Percentiles rank a stretch among this genome's conserved stretches.
These are phyloP conservation scores for Diadumene lineata DNA, from an alignment of 92 coral and sea anemone genomes.

Conservation along the genomic window DNA sequence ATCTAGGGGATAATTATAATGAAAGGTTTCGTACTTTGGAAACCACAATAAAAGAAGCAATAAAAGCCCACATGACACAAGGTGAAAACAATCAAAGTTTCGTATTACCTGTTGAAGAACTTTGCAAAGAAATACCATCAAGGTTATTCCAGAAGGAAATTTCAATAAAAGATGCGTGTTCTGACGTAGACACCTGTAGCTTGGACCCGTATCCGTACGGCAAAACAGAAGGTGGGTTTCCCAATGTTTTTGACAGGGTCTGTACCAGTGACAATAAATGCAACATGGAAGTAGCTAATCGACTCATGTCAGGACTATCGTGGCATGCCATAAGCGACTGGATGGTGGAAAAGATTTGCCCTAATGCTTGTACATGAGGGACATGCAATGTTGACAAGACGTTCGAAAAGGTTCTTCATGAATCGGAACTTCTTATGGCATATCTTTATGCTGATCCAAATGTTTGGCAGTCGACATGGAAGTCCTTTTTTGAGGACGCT, in stretches of 20 bases:
- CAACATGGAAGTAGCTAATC: conserved; percentile 36
- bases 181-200: neutral
- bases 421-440: neutral
- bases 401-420: conserved; percentile 7
- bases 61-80: neutral
- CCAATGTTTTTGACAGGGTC: no score
- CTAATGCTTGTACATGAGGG: neutral
- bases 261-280: conserved; percentile 42
- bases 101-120: neutral
- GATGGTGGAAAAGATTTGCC: conserved; percentile 6
- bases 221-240: neutral
- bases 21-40: no score
- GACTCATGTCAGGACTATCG: conserved; percentile 44
- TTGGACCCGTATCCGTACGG: neutral
- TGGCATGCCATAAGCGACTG: conserved; percentile 40
- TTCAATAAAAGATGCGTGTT: neutral
- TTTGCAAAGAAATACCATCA: neutral
- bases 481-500: neutral
- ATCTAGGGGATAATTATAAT: no score
- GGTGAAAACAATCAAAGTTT: neutral
- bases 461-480: neutral
- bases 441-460: neutral
- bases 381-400: neutral
- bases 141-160: neutral
- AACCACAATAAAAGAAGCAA: no score